These are phyloP conservation scores for Dryomyza anilis DNA, from an alignment of 2,888 invertebrate genomes.

Conservation along the genomic window DNA sequence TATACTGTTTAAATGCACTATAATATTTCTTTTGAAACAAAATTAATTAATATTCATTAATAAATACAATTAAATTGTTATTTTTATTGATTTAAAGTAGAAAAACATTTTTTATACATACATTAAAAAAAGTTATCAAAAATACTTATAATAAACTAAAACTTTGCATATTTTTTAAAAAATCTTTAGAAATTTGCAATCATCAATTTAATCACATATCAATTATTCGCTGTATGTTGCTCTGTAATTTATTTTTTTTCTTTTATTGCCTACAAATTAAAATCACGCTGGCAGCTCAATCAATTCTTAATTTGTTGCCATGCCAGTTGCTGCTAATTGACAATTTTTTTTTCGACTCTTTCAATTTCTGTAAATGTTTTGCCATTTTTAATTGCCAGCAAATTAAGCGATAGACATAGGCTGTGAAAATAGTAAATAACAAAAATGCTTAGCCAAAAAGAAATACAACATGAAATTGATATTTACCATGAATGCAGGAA, in stretches of 20 bases:
- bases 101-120: too few relatives aligned
- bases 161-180: neutral
- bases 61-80: too few relatives aligned
- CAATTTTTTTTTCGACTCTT: neutral
- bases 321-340: slow-evolving; percentile 25
- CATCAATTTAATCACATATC: too few relatives aligned
- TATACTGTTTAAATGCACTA: too few relatives aligned
- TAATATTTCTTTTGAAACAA: too few relatives aligned
- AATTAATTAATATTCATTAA: too few relatives aligned
- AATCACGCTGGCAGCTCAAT: slow-evolving; percentile 27
- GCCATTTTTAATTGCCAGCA: slow-evolving; percentile 36
- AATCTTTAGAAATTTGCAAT: neutral
- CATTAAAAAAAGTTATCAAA: too few relatives aligned
- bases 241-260: neutral
- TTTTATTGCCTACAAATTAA: slow-evolving; percentile 21
- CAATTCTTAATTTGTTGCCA: slow-evolving; percentile 36
- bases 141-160: neutral
- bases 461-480: slow-evolving; percentile 30
- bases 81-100: too few relatives aligned
- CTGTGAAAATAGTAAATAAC: neutral
- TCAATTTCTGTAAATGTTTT: slow-evolving; percentile 27
- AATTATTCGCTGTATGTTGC: slow-evolving; percentile 12
- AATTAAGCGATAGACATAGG: slow-evolving; percentile 37
- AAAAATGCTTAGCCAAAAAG: neutral
- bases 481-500: neutral